Percentiles rank a stretch among this genome's conserved stretches.
Conservation (phyloP, 2,113 vertebrate genomes). For the Nannospalax galili region DNA sequence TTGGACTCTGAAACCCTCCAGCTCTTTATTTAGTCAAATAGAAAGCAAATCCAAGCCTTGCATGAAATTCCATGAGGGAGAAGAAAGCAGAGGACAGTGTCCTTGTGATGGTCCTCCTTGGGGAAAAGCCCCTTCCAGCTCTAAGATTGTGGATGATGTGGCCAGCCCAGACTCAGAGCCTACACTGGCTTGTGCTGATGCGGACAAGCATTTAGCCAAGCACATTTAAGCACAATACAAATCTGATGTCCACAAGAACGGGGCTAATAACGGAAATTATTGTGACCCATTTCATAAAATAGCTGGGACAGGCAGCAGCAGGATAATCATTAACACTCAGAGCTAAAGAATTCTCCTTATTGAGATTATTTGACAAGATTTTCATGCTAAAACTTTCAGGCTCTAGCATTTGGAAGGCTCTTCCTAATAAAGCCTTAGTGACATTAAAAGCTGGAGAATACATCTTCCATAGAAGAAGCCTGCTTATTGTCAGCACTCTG, state of each 20-base stretch:
- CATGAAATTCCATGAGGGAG: slow-evolving; percentile 56
- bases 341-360: not conserved
- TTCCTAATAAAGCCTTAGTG: not conserved
- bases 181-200: not conserved
- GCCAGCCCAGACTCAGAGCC: slow-evolving; percentile 69
- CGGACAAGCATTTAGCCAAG: slow-evolving; percentile 14
- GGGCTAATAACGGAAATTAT: not conserved
- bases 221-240: slow-evolving; percentile 37
- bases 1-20: slow-evolving; percentile 81
- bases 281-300: slow-evolving; percentile 5
- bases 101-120: not conserved
- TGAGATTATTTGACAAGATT: not conserved
- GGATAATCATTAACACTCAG: slow-evolving; percentile 1
- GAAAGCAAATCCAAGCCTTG: slow-evolving; percentile 67
- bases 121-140: slow-evolving; percentile 77
- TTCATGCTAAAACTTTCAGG: not conserved
- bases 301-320: slow-evolving; percentile 15
- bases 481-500: not conserved
- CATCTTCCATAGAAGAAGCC: not conserved
- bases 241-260: not conserved
- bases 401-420: slow-evolving; percentile 3
- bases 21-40: slow-evolving; percentile 77
- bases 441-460: not conserved
- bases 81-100: not conserved
- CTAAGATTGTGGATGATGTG: slow-evolving; percentile 69